Percentiles rank a stretch among this genome's conserved stretches.
phyloP scores from a whole-genome alignment of 2,888 invertebrate genomes.

The Meghimatium bilineatum region DNA sequence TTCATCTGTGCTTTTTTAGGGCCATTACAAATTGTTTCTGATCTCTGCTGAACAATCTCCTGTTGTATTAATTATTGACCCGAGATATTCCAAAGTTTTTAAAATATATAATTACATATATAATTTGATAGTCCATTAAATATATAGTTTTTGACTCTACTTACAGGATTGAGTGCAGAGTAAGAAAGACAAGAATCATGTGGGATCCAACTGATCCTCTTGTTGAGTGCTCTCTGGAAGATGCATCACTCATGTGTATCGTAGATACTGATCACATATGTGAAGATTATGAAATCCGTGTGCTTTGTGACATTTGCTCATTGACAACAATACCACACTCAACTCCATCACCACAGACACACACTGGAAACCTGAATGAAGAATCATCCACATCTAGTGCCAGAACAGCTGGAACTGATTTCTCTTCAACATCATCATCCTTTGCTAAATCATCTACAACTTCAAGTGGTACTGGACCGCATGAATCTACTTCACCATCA shows the following conservation, averaged over 20 bases:
- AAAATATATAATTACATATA: no score
- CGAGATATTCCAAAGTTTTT: no score
- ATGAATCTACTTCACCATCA: no score
- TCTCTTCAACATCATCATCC: background rate
- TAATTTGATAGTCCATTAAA: background rate
- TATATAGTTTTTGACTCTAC: background rate
- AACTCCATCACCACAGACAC: background rate
- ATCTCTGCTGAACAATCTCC: no score
- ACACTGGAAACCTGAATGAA: background rate
- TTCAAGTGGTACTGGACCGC: no score
- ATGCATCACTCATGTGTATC: conserved; percentile 83
- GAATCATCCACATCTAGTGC: background rate
- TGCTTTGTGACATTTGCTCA: conserved; percentile 72
- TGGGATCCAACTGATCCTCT: conserved; percentile 35
- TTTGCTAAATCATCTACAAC: no score
- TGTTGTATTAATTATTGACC: no score
- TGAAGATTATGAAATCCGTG: conserved; percentile 73
- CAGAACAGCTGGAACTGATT: background rate
- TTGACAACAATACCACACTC: conserved; percentile 5
- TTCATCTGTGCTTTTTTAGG: no score
- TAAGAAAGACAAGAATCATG: conserved; percentile 9
- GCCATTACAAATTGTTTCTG: no score
- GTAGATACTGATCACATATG: conserved; percentile 67
- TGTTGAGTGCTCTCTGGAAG: conserved; percentile 76
- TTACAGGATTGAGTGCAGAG: conserved; percentile 45